Base-by-base conservation (phyloP, 2,113 vertebrate genomes). In the Phasianus colchicus region DNA sequence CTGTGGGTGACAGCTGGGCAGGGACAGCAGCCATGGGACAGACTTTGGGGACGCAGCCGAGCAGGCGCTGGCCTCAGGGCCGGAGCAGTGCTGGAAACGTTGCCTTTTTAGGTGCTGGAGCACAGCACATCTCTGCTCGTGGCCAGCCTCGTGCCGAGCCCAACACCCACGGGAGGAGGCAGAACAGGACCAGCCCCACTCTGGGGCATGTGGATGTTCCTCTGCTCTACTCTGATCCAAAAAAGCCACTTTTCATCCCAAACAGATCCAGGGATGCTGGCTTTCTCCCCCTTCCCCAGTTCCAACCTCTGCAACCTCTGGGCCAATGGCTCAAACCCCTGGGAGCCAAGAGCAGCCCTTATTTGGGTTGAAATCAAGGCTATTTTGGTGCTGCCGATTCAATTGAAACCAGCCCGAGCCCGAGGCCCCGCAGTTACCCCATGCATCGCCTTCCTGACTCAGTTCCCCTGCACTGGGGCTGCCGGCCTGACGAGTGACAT, bases 21-120 rank as follows among this genome's bases (percentile, higher is more conserved):
- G 32, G 48, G 36, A 27, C n/a, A 36, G n/a, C 11, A 18, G 34
- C 67, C 9, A 24, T 38, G 36, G 84, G 76, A n/a, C 32, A 34
- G 67, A 27, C 38, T 63, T 61, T 65, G 77, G 90, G 58, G 80
- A 40, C 3, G 1, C 4, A 84, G 95, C 90, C 73, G 86, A 81
- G 69, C 91, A 60, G 94, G 83, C 17, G 1, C 64, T 75, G 86
- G 86, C 85, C 77, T 7, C 4, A 6, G 77, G 89, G 89, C 66
- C 1, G 4, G 52, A 72, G 83, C 75, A 75, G 87, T 83, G 61
- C 47, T 63, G 86, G 81, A 82, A 94, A 97, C 65, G 93, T 97
- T 98, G 97, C 98, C 97, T 97, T 98, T 98, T 98, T 98, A 98
- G 97, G 98, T 89, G 73, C 95, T 96, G 75, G 90, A 96, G 86